phyloP scores from a whole-genome alignment of 2,113 vertebrate genomes.

The Centropus bengalensis region DNA sequence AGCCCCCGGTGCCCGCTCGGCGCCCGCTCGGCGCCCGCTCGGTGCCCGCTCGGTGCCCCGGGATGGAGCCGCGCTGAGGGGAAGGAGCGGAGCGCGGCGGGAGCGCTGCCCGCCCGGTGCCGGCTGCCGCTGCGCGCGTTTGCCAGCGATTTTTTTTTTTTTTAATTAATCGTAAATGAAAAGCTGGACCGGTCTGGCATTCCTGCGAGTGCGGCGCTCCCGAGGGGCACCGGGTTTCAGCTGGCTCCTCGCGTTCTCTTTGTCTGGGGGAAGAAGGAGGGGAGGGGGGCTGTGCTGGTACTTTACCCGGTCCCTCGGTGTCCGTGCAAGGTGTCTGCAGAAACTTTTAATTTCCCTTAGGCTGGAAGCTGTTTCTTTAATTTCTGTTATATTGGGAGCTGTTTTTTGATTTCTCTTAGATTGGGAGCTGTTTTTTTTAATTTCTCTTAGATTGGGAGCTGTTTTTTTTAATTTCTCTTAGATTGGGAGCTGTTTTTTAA shows the following conservation, averaged over 20 bases:
- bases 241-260: neutral
- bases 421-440: no score
- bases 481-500: no score
- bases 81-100: no score
- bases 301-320: neutral
- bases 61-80: no score
- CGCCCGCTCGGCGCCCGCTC: neutral
- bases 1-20: no score
- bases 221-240: neutral
- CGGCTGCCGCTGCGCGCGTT: neutral
- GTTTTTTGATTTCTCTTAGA: no score
- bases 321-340: neutral
- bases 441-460: no score
- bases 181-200: neutral
- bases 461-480: no score
- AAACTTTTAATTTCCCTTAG: no score
- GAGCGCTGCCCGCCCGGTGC: neutral
- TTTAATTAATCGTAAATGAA: neutral
- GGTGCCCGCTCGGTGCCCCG: no score
- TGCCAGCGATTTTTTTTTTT: neutral
- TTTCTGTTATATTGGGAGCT: no score
- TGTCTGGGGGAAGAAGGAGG: neutral
- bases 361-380: no score
- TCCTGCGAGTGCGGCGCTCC: neutral
- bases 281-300: neutral